Evolutionary conservation across 1,140 invertebrate species (phyloP), one percentile per base, ranked within the genome.

Genomic region (Orussus abietinus): DNA sequence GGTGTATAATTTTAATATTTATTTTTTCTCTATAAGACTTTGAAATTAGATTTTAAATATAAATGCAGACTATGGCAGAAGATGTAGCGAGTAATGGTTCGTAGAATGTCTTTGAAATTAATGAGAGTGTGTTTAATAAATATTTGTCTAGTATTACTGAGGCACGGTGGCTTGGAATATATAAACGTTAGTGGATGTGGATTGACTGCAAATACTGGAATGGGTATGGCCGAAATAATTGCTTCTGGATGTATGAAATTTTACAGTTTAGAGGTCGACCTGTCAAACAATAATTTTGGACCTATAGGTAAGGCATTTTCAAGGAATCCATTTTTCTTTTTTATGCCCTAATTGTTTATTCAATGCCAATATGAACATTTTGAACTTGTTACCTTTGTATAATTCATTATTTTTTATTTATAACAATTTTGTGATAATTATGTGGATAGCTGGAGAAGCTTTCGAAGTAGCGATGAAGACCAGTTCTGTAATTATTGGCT

Each of bases 221-320:
- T 53, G 22, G 44, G 46, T n/a, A 30, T 71, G 1, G 53, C 53
- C 4, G 55, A 62, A 15, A 44, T 65, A 12, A 31, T 71, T 7
- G 36, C 43, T 14, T 61, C 55, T 4, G 49, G 51, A 3, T 52
- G 32, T 17, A 42, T 49, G 20, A 42, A 55, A 34, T 45, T 51
- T 5, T 15, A 44, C 17, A 42, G 5, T 2, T 45, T 68, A 4
- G 21, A 31, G 15, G 31, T 71, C 7, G 57, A 67, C 31, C 26
- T 60, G 5, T 63, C 64, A 0, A 71, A 69, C 46, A 71, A 71
- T 32, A 19, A 63, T 22, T 55, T 71, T 17, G 62, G 61, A 14
- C 13, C 45, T 6, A 53, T 45, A 14, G 61, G 67, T 70, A 42
- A 52, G 38, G 18, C 11, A 19, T 9, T n/a, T n/a, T 33, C 19